Conservation (phyloP, 2,113 vertebrate genomes). For the Rhinichthys klamathensis region DNA sequence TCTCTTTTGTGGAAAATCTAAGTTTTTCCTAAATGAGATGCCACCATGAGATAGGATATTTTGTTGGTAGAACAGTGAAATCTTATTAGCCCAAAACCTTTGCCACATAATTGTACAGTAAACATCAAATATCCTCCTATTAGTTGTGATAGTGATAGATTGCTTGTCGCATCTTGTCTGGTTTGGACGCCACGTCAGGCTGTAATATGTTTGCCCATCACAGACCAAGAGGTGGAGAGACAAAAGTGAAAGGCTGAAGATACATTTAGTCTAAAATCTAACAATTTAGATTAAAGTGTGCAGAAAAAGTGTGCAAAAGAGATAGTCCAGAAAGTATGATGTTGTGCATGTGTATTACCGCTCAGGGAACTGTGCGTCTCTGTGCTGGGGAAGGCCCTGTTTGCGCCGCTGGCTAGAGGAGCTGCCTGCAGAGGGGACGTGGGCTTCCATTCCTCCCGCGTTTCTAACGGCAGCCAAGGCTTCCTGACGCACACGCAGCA, state of each 20-base stretch:
- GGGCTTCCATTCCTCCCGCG: slow-evolving; percentile 84
- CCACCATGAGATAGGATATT: not conserved
- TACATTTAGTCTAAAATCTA: not conserved
- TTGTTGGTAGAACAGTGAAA: not conserved
- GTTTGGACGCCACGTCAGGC: not conserved
- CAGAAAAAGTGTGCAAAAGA: not conserved
- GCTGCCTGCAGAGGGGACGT: slow-evolving; percentile 82
- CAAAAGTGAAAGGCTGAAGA: not conserved
- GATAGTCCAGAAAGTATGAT: not conserved
- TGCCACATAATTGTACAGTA: not conserved
- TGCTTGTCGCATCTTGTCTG: not conserved
- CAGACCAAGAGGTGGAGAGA: not conserved
- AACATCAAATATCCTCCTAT: slow-evolving; percentile 10
- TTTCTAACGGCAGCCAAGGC: slow-evolving; percentile 82
- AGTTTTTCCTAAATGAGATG: not conserved
- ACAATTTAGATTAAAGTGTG: not conserved
- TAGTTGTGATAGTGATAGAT: not conserved
- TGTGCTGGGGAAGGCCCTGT: slow-evolving; percentile 89
- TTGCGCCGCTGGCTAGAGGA: slow-evolving; percentile 90
- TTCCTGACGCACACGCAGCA: slow-evolving; percentile 89
- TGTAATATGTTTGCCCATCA: not conserved
- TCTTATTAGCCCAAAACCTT: not conserved
- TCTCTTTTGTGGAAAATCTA: not conserved
- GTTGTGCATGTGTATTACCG: slow-evolving; percentile 75
- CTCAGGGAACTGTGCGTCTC: slow-evolving; percentile 89